Base-by-base conservation (phyloP, 2,888 invertebrate genomes). In the Hypena proboscidalis region DNA sequence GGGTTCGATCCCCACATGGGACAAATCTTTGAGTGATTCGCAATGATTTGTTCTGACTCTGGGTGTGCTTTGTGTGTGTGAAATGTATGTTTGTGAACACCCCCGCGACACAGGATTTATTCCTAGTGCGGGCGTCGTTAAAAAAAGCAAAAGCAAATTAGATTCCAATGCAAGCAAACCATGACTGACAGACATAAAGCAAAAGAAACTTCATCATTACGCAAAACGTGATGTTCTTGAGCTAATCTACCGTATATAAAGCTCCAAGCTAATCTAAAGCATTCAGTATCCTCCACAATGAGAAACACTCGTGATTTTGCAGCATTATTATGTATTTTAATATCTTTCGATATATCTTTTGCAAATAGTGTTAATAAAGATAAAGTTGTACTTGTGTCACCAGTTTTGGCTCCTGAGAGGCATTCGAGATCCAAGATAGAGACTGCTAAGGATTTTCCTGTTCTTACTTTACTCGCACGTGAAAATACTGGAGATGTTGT, bases 361-460 rank as follows among this genome's bases (percentile, higher is more conserved):
- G 17, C 31, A 7, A 39, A 43, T 8, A 21, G 49, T 57, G 43
- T 51, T 29, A 43, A 44, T 4, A 13, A 61, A 46, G 70, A 70
- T 1, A 58, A 61, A 40, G 61, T 82, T 1, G 69, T 83, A 0
- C 38, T 83, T 1, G 62, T 80, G 3, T 54, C 80, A 1, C 85
- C 87, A 1, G 78, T 89, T 1, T 36, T 88, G 8, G 84, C 85
- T 6, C 69, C 87, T 5, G 64, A 67, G 1, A 76, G 64, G 8
- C 63, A 51, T 37, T 51, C 71, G 1, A 69, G 73, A 57, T 74
- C 74, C 4, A 65, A 72, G 17, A 53, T 56, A 9, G 84, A 83
- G 50, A 83, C 77, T 0, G 86, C 89, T 1, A 89, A 87, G 61
- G 88, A 88, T 37, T 90, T 84, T 46, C 84, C 89, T 3, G 49